Evolutionary conservation across 2,797 vertebrate species (phyloP).

Genomic region (Saxicola maurus): DNA sequence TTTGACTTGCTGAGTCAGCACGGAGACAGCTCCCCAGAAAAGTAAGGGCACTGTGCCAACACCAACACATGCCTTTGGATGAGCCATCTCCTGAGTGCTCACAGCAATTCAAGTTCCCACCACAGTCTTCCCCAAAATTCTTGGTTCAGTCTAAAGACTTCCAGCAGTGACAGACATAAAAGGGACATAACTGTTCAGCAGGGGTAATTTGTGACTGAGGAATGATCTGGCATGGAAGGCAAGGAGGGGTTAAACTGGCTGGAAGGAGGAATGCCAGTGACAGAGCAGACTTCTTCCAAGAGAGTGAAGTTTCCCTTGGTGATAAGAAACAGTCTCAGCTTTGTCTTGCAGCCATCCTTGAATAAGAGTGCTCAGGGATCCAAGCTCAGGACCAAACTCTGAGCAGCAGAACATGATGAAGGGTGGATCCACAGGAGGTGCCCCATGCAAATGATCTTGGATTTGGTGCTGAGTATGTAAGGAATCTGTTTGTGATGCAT

Average conservation of each 20-base stretch:
- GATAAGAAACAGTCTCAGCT: neutral
- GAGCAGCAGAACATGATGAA: neutral
- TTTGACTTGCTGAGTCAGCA: constrained; percentile 14
- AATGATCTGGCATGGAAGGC: neutral
- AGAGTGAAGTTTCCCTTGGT: neutral
- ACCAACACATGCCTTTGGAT: neutral
- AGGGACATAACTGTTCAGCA: neutral
- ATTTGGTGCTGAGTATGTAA: neutral
- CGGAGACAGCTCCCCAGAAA: neutral
- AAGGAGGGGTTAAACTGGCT: neutral
- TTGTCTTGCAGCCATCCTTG: neutral
- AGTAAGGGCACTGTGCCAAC: neutral
- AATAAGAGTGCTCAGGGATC: neutral
- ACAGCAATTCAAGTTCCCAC: neutral
- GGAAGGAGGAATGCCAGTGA: neutral
- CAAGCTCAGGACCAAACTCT: neutral
- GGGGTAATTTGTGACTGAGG: neutral
- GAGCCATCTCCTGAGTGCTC: neutral
- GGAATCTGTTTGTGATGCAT: neutral
- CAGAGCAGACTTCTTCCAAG: neutral
- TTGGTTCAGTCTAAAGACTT: neutral
- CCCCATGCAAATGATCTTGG: neutral
- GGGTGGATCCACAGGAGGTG: neutral
- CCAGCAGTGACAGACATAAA: neutral
- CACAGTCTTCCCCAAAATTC: neutral